These are phyloP conservation scores for Sesamia inferens DNA, from an alignment of 2,888 invertebrate genomes.

Conservation along the genomic window DNA sequence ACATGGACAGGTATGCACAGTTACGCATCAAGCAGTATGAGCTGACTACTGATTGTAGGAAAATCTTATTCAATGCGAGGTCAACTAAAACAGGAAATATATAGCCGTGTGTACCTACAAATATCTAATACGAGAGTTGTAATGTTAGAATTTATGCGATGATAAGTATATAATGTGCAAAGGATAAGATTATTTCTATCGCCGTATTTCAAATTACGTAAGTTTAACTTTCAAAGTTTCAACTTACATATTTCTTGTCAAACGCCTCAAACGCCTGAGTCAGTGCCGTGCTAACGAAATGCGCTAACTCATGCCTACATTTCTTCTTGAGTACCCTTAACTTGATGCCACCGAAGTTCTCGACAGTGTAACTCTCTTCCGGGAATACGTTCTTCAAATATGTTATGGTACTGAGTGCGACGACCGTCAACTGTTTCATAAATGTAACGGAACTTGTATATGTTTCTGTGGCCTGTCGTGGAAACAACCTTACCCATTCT, in stretches of 20 bases:
- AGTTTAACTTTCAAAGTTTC: neutral
- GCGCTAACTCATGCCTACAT: constrained; percentile 78
- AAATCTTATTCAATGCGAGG: no score
- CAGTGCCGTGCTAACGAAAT: constrained; percentile 79
- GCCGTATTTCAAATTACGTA: neutral
- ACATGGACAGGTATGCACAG: neutral
- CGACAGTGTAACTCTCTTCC: constrained; percentile 75
- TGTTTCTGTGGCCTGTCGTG: constrained; percentile 77
- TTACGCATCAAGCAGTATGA: no score
- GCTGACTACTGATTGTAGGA: no score
- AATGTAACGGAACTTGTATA: constrained; percentile 82
- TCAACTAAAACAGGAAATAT: no score
- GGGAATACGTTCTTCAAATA: constrained; percentile 79
- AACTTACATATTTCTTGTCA: constrained; percentile 84
- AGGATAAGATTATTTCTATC: neutral
- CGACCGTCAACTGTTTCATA: constrained; percentile 82
- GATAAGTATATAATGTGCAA: neutral
- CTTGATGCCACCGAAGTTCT: constrained; percentile 75
- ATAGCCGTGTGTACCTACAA: neutral
- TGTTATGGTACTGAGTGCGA: constrained; percentile 81
- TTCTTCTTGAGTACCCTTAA: constrained; percentile 78
- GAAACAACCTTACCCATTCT: constrained; percentile 81
- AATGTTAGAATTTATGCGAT: neutral
- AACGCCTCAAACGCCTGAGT: constrained; percentile 83
- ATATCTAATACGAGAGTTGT: no score